Evolutionary conservation across 1,140 invertebrate genomes (phyloP).

Genomic region (Papilio dardanus): DNA sequence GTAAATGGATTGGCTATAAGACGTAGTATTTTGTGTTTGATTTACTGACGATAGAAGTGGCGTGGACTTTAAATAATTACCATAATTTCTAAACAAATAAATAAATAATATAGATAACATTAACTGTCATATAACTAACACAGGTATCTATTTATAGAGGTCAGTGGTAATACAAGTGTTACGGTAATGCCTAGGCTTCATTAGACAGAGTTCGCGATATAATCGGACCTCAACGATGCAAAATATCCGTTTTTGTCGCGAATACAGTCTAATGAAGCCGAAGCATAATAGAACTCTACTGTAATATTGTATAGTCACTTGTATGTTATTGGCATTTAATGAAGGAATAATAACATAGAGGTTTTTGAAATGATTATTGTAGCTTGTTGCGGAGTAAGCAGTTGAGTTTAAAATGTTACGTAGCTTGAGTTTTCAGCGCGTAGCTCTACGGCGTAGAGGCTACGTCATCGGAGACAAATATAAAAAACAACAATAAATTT

Average conservation of each 20-base stretch:
- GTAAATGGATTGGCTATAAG: too few relatives aligned
- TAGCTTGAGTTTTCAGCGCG: background rate
- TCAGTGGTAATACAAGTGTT: background rate
- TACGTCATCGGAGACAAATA: background rate
- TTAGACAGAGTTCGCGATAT: background rate
- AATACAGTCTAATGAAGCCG: too few relatives aligned
- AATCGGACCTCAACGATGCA: background rate
- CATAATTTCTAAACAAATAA: too few relatives aligned
- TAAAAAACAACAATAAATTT: background rate
- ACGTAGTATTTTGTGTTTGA: too few relatives aligned
- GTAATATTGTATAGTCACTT: slow-evolving; percentile 64
- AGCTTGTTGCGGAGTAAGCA: slow-evolving; percentile 71
- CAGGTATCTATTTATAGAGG: too few relatives aligned
- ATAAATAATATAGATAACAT: too few relatives aligned
- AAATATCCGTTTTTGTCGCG: too few relatives aligned
- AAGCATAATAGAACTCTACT: background rate
- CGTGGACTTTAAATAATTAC: too few relatives aligned
- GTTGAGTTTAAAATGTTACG: slow-evolving; percentile 37
- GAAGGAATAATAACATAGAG: slow-evolving; percentile 51
- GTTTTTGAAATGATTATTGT: slow-evolving; percentile 63
- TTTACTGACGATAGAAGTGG: too few relatives aligned
- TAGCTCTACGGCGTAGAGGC: too few relatives aligned
- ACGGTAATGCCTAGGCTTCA: background rate
- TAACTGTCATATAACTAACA: too few relatives aligned
- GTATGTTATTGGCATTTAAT: slow-evolving; percentile 68